Base-by-base conservation (phyloP, 2,888 invertebrate genomes). In the Gnatocerus cornutus region DNA sequence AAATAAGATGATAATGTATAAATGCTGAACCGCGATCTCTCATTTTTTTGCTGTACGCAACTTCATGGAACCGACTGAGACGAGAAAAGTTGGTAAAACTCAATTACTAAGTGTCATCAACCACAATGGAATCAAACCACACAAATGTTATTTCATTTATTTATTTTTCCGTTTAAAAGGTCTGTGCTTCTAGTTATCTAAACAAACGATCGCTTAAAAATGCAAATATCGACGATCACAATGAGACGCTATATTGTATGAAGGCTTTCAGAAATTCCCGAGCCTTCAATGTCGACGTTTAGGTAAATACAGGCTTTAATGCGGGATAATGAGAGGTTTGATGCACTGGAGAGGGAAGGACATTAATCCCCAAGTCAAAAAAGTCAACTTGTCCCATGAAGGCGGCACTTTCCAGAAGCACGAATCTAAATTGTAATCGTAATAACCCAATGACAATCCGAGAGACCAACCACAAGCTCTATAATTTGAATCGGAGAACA, bases 1-100 rank as follows among this genome's bases (percentile, higher is more conserved):
- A 81, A 79, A 74, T 76, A 74, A 72, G 77, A 81, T 81, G 81
- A 81, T 80, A 78, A 78, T 76, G 79, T 78, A 77, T 73, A 78
- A 77, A 76, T 69, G 66, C 56, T 50, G 45, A 10, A 39, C 13
- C 52, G n/a, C n/a, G 53, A 43, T 52, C 53, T 41, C 30, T 30
- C 21, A 27, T 56, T 55, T 30, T 30, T 33, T 55, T 50, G 13
- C 53, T 46, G 37, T 58, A 58, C 58, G 43, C 27, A 45, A 27
- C 21, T 52, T 43, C 3, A 45, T 39, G 56, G 65, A 43, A 16
- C 65, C 46, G 68, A 53, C 46, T 21, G 52, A 65, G 52, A 50
- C 33, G 41, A 43, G 33, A 37, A 43, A 58, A 48, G 63, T 70
- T 67, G 62, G 68, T 71, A 73, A 74, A 74, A 73, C 70, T 70